phyloP scores from a whole-genome alignment of 2,113 vertebrate genomes.

The Eublepharis macularius region DNA sequence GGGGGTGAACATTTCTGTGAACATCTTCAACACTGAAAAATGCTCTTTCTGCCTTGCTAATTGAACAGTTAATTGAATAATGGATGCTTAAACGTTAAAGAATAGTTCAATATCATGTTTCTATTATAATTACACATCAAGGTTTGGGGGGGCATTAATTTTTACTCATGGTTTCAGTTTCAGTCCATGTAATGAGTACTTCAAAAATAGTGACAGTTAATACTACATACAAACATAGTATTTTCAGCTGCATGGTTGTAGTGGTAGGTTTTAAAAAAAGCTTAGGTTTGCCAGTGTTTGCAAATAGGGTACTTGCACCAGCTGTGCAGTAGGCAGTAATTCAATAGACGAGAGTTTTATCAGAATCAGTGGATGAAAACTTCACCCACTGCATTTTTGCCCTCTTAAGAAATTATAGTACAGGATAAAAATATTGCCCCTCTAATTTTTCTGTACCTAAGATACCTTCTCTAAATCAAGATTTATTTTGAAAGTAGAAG shows the following conservation, averaged over 20 bases:
- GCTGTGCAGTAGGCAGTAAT: background rate
- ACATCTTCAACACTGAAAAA: no score
- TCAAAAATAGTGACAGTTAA: background rate
- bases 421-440: background rate
- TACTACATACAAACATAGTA: background rate
- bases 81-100: background rate
- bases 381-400: background rate
- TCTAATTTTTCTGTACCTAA: background rate
- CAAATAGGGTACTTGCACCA: background rate
- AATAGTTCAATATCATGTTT: background rate
- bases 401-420: background rate
- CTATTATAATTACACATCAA: background rate
- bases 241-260: no score
- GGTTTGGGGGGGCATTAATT: no score
- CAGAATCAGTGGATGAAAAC: background rate
- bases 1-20: background rate
- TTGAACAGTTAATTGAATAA: background rate
- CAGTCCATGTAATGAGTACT: background rate
- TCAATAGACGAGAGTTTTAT: background rate
- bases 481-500: slow-evolving; percentile 13
- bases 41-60: background rate
- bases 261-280: background rate
- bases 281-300: background rate
- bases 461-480: slow-evolving; percentile 1
- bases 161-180: background rate